A percentile compares a stretch with the other conserved stretches of the same genome.
Conservation (phyloP, 1,140 invertebrate species). For the Diorhabda sublineata region DNA sequence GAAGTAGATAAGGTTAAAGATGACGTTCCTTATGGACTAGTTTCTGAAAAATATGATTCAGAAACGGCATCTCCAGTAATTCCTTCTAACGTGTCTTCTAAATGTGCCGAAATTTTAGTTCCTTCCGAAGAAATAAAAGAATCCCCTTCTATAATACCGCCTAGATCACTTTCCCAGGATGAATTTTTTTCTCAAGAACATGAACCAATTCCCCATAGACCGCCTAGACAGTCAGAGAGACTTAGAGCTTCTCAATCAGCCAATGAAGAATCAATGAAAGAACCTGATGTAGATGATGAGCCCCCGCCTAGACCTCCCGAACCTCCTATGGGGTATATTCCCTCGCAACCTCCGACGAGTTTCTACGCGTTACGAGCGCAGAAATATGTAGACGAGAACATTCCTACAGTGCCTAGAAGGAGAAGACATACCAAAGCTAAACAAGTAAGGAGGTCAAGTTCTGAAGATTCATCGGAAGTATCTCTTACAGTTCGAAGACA, state of each 20-base stretch:
- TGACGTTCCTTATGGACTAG: not conserved
- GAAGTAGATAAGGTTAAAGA: not conserved
- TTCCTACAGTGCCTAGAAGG: constrained; percentile 42
- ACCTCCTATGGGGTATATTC: constrained; percentile 49
- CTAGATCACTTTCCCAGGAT: not conserved
- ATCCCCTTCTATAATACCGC: not conserved
- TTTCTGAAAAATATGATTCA: not conserved
- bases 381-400: constrained; percentile 51
- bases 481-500: constrained; percentile 27
- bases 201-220: constrained; percentile 10
- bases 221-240: constrained; percentile 17
- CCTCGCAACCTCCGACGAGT: constrained; percentile 43
- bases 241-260: constrained; percentile 6
- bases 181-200: not conserved
- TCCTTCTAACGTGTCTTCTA: not conserved
- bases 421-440: constrained; percentile 43
- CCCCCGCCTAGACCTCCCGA: constrained; percentile 55
- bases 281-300: constrained; percentile 37
- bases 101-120: not conserved
- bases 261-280: constrained; percentile 19
- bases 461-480: constrained; percentile 42
- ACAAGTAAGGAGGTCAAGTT: constrained; percentile 44
- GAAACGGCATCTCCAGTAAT: not conserved
- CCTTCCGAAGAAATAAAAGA: not conserved
- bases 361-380: constrained; percentile 47